These are phyloP conservation scores for Lithophane ornitopus DNA, from an alignment of 2,888 invertebrate genomes.

Conservation along the genomic window DNA sequence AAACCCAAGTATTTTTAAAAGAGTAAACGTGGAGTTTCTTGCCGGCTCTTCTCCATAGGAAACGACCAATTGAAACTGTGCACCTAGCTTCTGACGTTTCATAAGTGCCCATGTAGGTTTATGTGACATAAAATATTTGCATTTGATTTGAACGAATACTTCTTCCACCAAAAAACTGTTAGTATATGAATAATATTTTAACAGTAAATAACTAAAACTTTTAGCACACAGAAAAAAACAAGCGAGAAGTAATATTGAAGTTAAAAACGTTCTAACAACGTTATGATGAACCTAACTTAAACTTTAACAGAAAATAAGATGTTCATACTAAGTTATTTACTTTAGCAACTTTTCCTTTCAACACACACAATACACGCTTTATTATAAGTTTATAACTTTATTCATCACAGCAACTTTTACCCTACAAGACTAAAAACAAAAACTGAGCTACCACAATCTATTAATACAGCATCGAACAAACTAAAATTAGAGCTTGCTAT, in stretches of 20 bases:
- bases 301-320: constrained; percentile 30
- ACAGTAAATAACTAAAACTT: background rate
- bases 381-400: constrained; percentile 27
- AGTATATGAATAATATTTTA: background rate
- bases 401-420: constrained; percentile 11
- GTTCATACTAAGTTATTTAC: constrained; percentile 11
- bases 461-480: constrained; percentile 52
- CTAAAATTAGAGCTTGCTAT: constrained; percentile 57
- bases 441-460: constrained; percentile 39
- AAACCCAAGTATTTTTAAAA: too few species aligned
- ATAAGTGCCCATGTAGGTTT: too few species aligned
- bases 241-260: background rate
- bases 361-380: background rate
- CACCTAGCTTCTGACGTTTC: too few species aligned
- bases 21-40: too few species aligned
- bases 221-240: background rate
- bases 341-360: constrained; percentile 18
- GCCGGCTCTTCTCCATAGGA: too few species aligned
- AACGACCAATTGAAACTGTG: too few species aligned
- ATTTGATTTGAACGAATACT: background rate
- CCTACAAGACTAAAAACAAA: constrained; percentile 26
- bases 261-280: background rate
- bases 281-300: constrained; percentile 7
- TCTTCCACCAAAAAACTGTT: background rate
- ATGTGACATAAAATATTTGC: too few species aligned